Evolutionary conservation across 2,113 vertebrate species (phyloP).

Genomic region (Pelecanus crispus): DNA sequence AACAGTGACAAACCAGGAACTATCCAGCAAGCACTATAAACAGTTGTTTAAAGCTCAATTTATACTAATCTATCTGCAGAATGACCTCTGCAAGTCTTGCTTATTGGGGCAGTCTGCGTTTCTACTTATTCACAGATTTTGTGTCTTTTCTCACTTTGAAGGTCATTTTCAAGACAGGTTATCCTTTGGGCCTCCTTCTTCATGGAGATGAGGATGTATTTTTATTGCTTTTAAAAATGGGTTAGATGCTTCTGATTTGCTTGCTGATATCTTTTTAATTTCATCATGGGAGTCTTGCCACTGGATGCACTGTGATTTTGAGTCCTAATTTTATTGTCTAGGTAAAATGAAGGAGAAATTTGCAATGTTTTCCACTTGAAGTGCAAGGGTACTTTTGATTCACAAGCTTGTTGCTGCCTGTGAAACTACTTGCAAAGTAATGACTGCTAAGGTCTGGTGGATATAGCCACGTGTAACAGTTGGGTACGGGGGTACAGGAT

Average conservation of each 20-base stretch:
- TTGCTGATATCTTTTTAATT: conserved; percentile 2
- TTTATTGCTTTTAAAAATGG: not conserved
- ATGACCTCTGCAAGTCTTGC: not conserved
- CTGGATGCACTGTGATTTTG: not conserved
- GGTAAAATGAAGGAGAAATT: not conserved
- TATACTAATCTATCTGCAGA: not conserved
- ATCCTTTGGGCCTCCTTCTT: not conserved
- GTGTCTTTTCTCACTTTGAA: not conserved
- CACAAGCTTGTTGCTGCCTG: not conserved
- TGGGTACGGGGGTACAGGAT: not conserved
- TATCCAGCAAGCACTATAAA: not conserved
- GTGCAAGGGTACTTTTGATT: not conserved
- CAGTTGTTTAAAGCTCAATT: not conserved
- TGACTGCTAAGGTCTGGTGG: not conserved
- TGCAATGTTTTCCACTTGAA: not conserved
- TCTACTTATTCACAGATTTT: not conserved
- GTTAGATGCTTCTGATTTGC: not conserved
- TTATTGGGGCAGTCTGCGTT: not conserved
- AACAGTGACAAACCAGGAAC: not conserved
- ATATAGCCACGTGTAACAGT: not conserved
- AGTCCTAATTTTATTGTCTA: not conserved
- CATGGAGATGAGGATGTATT: not conserved
- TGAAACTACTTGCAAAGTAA: not conserved
- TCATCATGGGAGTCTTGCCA: not conserved
- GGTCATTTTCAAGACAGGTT: not conserved